phyloP scores from a whole-genome alignment of 2,797 vertebrate species.

The Peromyscus eremicus region DNA sequence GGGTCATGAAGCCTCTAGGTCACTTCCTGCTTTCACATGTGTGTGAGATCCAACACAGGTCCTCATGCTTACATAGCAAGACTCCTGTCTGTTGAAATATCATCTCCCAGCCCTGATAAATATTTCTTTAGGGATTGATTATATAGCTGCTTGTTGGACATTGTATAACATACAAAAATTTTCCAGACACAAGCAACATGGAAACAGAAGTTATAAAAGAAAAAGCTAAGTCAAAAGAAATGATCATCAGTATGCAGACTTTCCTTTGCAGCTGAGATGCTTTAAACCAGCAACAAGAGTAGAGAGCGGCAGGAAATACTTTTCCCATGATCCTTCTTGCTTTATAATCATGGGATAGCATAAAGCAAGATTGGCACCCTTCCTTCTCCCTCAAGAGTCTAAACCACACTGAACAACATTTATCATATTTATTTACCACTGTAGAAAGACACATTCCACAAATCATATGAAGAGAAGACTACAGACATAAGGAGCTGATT shows the following conservation, averaged over 20 bases:
- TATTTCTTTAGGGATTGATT: conserved; percentile 30
- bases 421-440: background rate
- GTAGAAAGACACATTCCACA: background rate
- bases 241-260: background rate
- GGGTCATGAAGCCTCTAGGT: background rate
- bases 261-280: background rate
- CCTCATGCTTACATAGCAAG: background rate
- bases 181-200: conserved; percentile 7
- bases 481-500: background rate
- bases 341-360: conserved; percentile 20
- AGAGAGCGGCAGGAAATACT: background rate
- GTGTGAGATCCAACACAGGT: background rate
- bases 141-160: background rate
- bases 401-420: background rate
- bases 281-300: background rate
- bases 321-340: background rate
- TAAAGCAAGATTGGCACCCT: background rate
- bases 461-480: background rate
- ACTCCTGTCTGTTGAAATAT: background rate
- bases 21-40: no score
- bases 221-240: background rate
- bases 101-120: background rate
- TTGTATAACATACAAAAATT: conserved; percentile 22
- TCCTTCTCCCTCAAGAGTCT: background rate
- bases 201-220: conserved; percentile 8